phyloP scores from a whole-genome alignment of 1,140 invertebrate genomes.

The Amphibalanus amphitrite region DNA sequence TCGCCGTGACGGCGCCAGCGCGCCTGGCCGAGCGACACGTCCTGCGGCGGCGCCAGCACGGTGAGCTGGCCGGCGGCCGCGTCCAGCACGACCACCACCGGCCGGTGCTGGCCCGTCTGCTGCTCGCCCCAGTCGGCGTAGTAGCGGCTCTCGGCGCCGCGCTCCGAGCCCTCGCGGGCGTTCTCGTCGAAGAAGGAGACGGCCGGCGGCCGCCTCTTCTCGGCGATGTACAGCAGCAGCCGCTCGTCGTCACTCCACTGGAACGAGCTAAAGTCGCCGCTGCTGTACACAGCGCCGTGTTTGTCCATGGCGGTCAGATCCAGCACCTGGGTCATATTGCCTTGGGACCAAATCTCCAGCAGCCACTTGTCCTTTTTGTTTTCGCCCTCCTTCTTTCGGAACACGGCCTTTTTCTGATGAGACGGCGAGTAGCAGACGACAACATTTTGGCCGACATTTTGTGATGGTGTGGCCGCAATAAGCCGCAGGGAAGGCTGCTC shows the following conservation, averaged over 20 bases:
- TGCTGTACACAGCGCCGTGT: constrained; percentile 17
- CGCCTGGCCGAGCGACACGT: constrained; percentile 44
- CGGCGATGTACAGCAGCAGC: constrained; percentile 56
- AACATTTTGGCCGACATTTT: neutral
- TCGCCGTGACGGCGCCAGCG: constrained; percentile 42
- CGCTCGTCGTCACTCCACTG: constrained; percentile 51
- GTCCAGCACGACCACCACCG: constrained; percentile 52
- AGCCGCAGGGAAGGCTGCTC: neutral
- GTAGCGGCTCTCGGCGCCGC: constrained; percentile 59
- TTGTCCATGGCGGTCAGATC: neutral
- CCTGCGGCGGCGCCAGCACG: constrained; percentile 38
- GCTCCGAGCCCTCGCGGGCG: constrained; percentile 21
- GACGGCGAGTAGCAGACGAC: neutral
- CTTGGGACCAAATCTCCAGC: neutral
- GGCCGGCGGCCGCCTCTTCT: constrained; percentile 52
- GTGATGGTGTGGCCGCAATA: neutral
- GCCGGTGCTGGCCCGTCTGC: constrained; percentile 46
- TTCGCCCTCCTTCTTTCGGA: neutral
- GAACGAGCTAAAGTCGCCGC: constrained; percentile 53
- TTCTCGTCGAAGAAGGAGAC: constrained; percentile 52
- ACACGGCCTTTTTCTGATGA: neutral
- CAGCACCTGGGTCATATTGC: neutral
- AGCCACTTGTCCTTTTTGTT: neutral
- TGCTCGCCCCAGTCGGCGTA: constrained; percentile 75
- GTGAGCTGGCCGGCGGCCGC: constrained; percentile 35